These are phyloP conservation scores for Tinea pellionella DNA, from an alignment of 2,888 invertebrate genomes.

Conservation along the genomic window DNA sequence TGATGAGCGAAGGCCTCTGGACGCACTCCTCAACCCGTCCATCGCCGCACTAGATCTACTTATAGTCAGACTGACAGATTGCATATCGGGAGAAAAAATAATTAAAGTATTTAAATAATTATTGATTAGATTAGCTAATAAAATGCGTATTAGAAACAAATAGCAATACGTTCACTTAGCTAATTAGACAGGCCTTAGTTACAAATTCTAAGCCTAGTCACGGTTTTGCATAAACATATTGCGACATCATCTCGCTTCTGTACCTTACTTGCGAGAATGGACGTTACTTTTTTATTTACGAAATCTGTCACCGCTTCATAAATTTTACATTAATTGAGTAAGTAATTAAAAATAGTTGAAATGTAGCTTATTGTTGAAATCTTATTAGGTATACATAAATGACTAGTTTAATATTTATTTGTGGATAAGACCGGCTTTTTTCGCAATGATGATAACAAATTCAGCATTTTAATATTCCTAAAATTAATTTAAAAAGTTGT, in stretches of 20 bases:
- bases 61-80: too few species aligned
- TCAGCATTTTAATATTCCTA: too few species aligned
- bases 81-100: too few species aligned
- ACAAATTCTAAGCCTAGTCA: neutral
- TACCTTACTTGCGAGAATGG: neutral
- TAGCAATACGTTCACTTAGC: neutral
- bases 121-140: neutral
- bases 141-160: neutral
- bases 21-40: too few species aligned
- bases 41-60: too few species aligned
- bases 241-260: neutral
- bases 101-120: too few species aligned
- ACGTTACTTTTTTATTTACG: neutral
- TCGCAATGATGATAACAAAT: neutral
- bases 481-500: too few species aligned
- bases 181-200: conserved; percentile 1
- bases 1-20: too few species aligned
- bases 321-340: neutral
- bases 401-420: neutral
- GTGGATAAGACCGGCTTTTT: neutral
- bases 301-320: conserved; percentile 1
- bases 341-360: neutral
- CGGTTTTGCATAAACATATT: conserved; percentile 1
- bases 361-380: neutral
- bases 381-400: too few species aligned